Percentiles rank a stretch among this genome's conserved stretches.
These are phyloP conservation scores for Stichodactyla mertensii DNA, from an alignment of 64 coral and sea anemone genomes.

Conservation along the genomic window DNA sequence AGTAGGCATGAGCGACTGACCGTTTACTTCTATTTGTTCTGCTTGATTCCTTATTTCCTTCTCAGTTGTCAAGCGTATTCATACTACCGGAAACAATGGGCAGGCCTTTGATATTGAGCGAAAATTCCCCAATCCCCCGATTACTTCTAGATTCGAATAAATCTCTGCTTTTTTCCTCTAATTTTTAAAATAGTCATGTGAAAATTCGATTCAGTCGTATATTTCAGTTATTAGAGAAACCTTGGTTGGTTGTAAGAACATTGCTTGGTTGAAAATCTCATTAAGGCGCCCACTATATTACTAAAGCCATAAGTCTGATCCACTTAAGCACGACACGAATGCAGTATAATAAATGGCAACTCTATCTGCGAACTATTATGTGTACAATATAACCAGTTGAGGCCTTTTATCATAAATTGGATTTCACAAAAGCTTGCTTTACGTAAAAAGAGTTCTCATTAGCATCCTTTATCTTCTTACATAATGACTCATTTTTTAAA, in stretches of 20 bases:
- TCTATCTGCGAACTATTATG: not conserved
- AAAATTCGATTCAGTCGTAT: too few species aligned
- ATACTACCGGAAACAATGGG: too few species aligned
- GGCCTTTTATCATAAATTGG: constrained; percentile 1
- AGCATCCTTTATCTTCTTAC: not conserved
- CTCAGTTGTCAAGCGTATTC: too few species aligned
- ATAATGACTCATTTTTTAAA: not conserved
- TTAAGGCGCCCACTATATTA: not conserved
- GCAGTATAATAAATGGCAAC: not conserved
- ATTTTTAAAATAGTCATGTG: too few species aligned
- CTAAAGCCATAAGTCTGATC: not conserved
- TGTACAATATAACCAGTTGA: not conserved
- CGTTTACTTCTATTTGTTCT: too few species aligned
- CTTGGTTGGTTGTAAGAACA: not conserved
- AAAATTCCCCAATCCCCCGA: too few species aligned
- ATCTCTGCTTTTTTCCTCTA: too few species aligned
- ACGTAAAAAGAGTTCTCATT: not conserved
- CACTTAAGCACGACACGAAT: not conserved
- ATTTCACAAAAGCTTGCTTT: not conserved
- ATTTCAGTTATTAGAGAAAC: not conserved
- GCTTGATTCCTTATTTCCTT: too few species aligned
- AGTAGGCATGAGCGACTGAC: too few species aligned
- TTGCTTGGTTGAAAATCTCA: not conserved
- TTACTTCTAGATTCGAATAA: too few species aligned
- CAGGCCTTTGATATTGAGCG: too few species aligned